Conservation (phyloP, 1,140 invertebrate species). For the Agraylea sexmaculata region DNA sequence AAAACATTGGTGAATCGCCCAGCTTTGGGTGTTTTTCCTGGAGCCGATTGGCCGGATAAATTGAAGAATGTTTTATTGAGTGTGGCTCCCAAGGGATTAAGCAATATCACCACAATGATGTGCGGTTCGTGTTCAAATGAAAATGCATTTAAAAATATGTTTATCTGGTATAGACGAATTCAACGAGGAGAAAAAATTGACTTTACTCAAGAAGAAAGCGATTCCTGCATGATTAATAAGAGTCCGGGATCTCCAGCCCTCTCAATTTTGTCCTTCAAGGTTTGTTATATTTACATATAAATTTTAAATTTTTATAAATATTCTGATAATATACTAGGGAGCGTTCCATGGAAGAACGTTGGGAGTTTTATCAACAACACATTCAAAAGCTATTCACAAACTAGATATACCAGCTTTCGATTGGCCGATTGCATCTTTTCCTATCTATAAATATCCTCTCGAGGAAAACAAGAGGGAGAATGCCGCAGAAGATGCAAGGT, state of each 20-base stretch:
- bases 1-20: slow-evolving; percentile 81
- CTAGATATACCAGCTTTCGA: slow-evolving; percentile 89
- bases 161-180: slow-evolving; percentile 58
- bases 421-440: slow-evolving; percentile 91
- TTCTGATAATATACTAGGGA: slow-evolving; percentile 37
- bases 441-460: slow-evolving; percentile 85
- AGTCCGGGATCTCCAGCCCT: slow-evolving; percentile 74
- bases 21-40: slow-evolving; percentile 84
- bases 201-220: slow-evolving; percentile 67
- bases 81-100: slow-evolving; percentile 70
- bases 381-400: slow-evolving; percentile 94
- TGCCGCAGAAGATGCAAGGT: slow-evolving; percentile 65
- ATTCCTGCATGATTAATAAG: slow-evolving; percentile 74
- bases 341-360: slow-evolving; percentile 80
- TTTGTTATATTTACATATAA: slow-evolving; percentile 25
- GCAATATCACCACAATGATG: slow-evolving; percentile 85
- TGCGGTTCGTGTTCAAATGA: slow-evolving; percentile 95
- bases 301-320: slow-evolving; percentile 8
- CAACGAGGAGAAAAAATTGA: slow-evolving; percentile 52
- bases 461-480: slow-evolving; percentile 73
- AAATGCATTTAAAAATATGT: slow-evolving; percentile 88
- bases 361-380: slow-evolving; percentile 77
- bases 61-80: slow-evolving; percentile 63
- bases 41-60: slow-evolving; percentile 68
- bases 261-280: slow-evolving; percentile 82